Evolutionary conservation across 2,113 vertebrate genomes (phyloP).

Genomic region (Festucalex cinctus): DNA sequence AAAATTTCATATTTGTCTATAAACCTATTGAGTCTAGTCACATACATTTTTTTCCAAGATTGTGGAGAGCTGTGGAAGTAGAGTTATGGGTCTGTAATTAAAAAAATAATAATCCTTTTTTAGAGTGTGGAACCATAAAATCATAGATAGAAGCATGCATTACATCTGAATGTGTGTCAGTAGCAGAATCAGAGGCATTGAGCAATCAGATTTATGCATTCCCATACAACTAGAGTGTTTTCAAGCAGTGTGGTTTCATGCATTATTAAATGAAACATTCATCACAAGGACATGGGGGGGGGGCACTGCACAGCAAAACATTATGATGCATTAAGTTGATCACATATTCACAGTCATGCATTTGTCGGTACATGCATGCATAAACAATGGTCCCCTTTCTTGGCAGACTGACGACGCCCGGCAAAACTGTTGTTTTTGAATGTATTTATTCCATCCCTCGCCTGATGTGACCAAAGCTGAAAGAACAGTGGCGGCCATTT

Average conservation of each 20-base stretch:
- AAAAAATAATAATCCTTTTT: too few species aligned
- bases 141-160: constrained; percentile 22
- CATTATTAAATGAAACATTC: constrained; percentile 14
- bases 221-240: constrained; percentile 5
- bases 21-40: too few species aligned
- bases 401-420: constrained; percentile 28
- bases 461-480: not conserved
- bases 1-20: too few species aligned
- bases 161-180: constrained; percentile 4
- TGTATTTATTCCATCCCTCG: constrained; percentile 1
- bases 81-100: too few species aligned
- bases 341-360: constrained; percentile 24
- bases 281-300: not conserved
- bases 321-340: constrained; percentile 16
- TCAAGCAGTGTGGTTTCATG: constrained; percentile 8
- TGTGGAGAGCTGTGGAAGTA: too few species aligned
- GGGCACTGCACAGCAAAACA: constrained; percentile 16
- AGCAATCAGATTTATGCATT: constrained; percentile 14
- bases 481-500: constrained; percentile 11
- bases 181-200: constrained; percentile 9
- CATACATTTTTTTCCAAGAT: too few species aligned
- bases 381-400: constrained; percentile 39
- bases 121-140: not conserved
- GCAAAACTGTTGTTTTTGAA: not conserved
- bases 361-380: constrained; percentile 36